Base-by-base conservation (phyloP, 2,888 invertebrate species). In the Dynastes tityus region DNA sequence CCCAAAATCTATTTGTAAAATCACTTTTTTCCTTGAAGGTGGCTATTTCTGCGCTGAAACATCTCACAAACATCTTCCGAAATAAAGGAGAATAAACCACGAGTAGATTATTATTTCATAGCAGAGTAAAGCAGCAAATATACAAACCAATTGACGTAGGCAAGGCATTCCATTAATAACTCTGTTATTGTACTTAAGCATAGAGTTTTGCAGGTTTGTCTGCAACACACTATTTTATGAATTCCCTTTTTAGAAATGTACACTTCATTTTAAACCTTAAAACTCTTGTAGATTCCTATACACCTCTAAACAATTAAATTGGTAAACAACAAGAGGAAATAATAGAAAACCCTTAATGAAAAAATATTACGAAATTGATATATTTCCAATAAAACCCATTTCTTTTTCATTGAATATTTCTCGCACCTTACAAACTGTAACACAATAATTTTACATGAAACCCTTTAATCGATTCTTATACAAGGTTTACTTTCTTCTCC, bases 121-220 rank as follows among this genome's bases (percentile, higher is more conserved):
- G 61, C 61, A 11, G 22, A n/a, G 61, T 22, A 29, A 29, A 61
- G 61, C 22, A 61, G 61, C 22, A 61, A 61, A 61, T 61, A 61
- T 29, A 61, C 61, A 61, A 27, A 61, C 61, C 27, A 61, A 61
- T 61, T 61, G 61, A 61, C 61, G 61, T 61, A 61, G 11, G 61
- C 27, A 29, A 61, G 29, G 29, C 61, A 29, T 61, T 61, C 61
- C 61, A 61, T 61, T 61, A 61, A 61, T 61, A 61, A 61, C 61
- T 61, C 29, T 61, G 61, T 61, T 61, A 61, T 61, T 61, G 61
- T 61, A 61, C 61, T 61, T 61, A 61, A 29, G 27, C 61, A 61
- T 9, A 22, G 61, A 61, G 61, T 61, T 61, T 61, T 16, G n/a
- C 61, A 29, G 61, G n/a, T 22, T 27, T 61, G 6, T 61, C 13